These are phyloP conservation scores for Acanthopleura granulata DNA, from an alignment of 2,888 invertebrate genomes.

Conservation along the genomic window DNA sequence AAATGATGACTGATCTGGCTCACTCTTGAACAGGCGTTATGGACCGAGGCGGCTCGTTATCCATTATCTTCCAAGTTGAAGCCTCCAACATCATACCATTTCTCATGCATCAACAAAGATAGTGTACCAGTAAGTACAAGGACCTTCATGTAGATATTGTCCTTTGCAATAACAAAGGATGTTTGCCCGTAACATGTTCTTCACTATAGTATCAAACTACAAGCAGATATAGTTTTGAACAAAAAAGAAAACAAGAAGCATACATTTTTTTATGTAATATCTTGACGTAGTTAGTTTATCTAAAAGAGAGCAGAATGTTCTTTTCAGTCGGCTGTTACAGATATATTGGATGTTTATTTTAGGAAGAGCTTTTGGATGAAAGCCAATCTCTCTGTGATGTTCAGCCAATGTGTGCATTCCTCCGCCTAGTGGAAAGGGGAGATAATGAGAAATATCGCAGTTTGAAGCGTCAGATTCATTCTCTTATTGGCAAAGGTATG, in stretches of 20 bases:
- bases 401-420: slow-evolving; percentile 84
- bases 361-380: slow-evolving; percentile 88
- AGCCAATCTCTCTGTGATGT: slow-evolving; percentile 86
- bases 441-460: slow-evolving; percentile 79
- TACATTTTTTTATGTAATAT: too few species aligned
- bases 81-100: not conserved
- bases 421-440: slow-evolving; percentile 83
- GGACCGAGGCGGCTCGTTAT: not conserved
- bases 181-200: too few species aligned
- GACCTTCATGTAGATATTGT: too few species aligned
- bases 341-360: slow-evolving; percentile 76
- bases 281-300: too few species aligned
- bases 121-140: not conserved
- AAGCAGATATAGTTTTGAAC: too few species aligned
- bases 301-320: too few species aligned
- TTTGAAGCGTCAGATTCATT: slow-evolving; percentile 86
- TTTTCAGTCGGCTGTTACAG: slow-evolving; percentile 76
- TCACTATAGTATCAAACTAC: too few species aligned
- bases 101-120: not conserved
- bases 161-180: too few species aligned
- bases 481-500: slow-evolving; percentile 88
- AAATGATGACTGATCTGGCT: too few species aligned
- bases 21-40: not conserved
- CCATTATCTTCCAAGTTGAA: not conserved
- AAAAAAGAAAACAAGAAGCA: too few species aligned